Conservation (phyloP, 2,113 vertebrate species). For the Chunga burmeisteri region DNA sequence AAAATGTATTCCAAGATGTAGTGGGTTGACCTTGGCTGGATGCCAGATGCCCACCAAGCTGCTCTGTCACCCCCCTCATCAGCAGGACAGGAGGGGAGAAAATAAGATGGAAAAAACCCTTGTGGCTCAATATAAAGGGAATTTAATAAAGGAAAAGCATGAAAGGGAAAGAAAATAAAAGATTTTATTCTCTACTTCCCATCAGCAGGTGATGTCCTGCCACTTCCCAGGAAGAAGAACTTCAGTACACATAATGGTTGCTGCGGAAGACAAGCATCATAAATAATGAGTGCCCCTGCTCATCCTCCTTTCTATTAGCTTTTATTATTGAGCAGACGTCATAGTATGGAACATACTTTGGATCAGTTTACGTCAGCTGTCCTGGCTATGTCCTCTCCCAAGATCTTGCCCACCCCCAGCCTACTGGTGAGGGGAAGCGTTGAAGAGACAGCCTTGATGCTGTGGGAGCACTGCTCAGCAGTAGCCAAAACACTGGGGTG, state of each 20-base stretch:
- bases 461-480: not conserved
- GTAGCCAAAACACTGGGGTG: not conserved
- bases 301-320: not conserved
- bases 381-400: not conserved
- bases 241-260: not conserved
- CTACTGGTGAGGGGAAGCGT: not conserved
- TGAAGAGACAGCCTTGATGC: not conserved
- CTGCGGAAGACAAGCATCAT: fast-evolving
- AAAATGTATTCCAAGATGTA: not conserved
- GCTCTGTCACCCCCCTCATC: not conserved
- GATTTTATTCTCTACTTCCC: not conserved
- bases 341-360: too few species aligned
- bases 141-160: not conserved
- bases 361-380: too few species aligned
- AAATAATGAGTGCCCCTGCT: not conserved
- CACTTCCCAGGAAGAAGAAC: not conserved
- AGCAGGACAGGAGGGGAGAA: not conserved
- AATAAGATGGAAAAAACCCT: not conserved
- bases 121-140: not conserved
- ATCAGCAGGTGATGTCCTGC: not conserved
- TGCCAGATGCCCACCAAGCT: not conserved
- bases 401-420: not conserved
- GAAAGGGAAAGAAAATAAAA: not conserved
- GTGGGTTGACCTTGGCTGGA: too few species aligned
- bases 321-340: too few species aligned